Base-by-base conservation (phyloP, 2,797 vertebrate genomes). In the Xiphorhynchus erythropygius region DNA sequence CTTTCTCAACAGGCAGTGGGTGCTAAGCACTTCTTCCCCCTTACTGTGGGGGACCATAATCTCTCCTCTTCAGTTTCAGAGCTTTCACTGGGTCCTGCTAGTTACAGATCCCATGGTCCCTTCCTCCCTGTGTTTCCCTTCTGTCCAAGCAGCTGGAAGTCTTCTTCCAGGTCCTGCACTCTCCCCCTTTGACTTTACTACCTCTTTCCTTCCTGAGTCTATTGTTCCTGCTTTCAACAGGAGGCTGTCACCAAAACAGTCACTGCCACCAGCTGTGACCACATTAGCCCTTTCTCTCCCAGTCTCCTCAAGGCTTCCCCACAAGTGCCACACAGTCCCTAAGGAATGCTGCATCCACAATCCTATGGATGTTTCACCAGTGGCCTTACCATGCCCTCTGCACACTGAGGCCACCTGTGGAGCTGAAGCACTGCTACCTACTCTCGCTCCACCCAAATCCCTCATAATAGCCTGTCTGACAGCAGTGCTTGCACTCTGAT, bases 161-260 rank as follows among this genome's bases (percentile, higher is more conserved):
- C 75, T 57, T 80, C 67, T 75, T 79, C 68, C 53, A 87, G 33
- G 46, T 74, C n/a, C 53, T 81, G 28, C 13, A 24, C 55, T 86
- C 53, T 68, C 18, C 8, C 49, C 17, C 52, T 77, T 63, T 46
- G 65, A 85, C 13, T 96, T 73, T 33, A 39, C 22, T 63, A 67
- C 56, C 64, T 67, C 70, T 64, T 93, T 95, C 87, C 90, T 96
- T 96, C 93, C 89, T 65, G 81, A 93, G 39, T 68, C 60, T 80
- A 68, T 95, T 97, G 90, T 87, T 92, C 33, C 65, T 84, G 46
- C 44, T 87, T 83, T 69, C n/a, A 57, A 76, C 60, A 89, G 78
- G 75, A 94, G 68, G 53, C 49, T 77, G 35, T 53, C 50, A 87
- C 53, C 67, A 52, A 77, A 94, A 93, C 68, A 85, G 57, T 75